Evolutionary conservation across 2,888 invertebrate genomes (phyloP).

Genomic region (Amiota mariae): DNA sequence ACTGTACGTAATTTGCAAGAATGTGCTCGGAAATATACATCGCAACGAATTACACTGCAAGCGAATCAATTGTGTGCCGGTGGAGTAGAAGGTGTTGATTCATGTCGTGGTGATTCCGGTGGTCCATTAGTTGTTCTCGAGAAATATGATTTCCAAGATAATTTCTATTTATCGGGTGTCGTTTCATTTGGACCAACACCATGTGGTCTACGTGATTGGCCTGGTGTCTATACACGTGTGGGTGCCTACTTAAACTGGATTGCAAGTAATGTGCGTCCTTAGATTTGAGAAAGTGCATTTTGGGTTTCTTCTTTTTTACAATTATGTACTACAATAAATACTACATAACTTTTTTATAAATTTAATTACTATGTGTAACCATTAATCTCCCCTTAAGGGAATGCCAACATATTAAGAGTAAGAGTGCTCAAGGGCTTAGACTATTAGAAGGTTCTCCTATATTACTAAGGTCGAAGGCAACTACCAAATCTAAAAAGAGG

Average conservation of each 20-base stretch:
- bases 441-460: too few species aligned
- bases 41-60: constrained; percentile 72
- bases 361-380: not conserved
- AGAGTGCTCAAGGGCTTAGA: not conserved
- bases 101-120: constrained; percentile 78
- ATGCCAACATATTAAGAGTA: not conserved
- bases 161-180: constrained; percentile 77
- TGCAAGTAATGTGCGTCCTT: constrained; percentile 61
- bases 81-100: constrained; percentile 75
- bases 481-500: too few species aligned
- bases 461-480: too few species aligned
- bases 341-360: not conserved
- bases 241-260: constrained; percentile 78
- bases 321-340: not conserved
- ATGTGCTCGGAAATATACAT: constrained; percentile 76
- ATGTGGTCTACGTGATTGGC: constrained; percentile 77
- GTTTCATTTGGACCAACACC: constrained; percentile 80
- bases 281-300: constrained; percentile 31
- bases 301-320: too few species aligned
- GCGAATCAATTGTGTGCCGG: constrained; percentile 78
- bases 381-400: not conserved
- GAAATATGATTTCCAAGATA: constrained; percentile 62
- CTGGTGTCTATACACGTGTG: constrained; percentile 80
- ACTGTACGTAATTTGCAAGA: constrained; percentile 73
- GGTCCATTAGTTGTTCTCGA: constrained; percentile 76